Conservation (phyloP, 2,888 invertebrate species). For the Falcaria lacertinaria region DNA sequence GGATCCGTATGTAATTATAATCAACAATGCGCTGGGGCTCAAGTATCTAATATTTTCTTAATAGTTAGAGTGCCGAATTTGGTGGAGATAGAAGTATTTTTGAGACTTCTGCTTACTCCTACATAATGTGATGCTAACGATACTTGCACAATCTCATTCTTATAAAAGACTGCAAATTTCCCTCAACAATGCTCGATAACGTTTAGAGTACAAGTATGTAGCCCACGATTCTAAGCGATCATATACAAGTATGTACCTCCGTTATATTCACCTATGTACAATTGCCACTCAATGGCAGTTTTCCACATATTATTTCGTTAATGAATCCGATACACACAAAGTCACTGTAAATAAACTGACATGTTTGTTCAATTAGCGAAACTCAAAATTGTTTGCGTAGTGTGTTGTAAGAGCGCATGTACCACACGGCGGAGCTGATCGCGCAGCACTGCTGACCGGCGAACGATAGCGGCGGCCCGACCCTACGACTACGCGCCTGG, state of each 20-base stretch:
- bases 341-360: slow-evolving; percentile 64
- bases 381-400: slow-evolving; percentile 31
- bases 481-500: slow-evolving; percentile 61
- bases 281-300: slow-evolving; percentile 40
- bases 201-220: slow-evolving; percentile 34
- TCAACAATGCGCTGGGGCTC: no score
- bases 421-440: slow-evolving; percentile 65
- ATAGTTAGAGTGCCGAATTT: no score
- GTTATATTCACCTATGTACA: slow-evolving; percentile 52
- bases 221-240: slow-evolving; percentile 16
- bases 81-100: no score
- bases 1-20: no score
- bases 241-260: slow-evolving; percentile 30
- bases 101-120: no score
- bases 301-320: slow-evolving; percentile 45
- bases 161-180: slow-evolving; percentile 17
- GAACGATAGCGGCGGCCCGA: slow-evolving; percentile 73
- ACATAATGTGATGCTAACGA: slow-evolving; percentile 3
- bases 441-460: slow-evolving; percentile 70
- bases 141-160: slow-evolving; percentile 23
- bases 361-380: slow-evolving; percentile 52
- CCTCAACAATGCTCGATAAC: slow-evolving; percentile 37
- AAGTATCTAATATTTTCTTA: no score
- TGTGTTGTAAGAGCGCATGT: slow-evolving; percentile 36
- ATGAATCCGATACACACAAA: slow-evolving; percentile 57